Conservation (phyloP, 2,113 vertebrate species). For the Synchiropus splendidus region DNA sequence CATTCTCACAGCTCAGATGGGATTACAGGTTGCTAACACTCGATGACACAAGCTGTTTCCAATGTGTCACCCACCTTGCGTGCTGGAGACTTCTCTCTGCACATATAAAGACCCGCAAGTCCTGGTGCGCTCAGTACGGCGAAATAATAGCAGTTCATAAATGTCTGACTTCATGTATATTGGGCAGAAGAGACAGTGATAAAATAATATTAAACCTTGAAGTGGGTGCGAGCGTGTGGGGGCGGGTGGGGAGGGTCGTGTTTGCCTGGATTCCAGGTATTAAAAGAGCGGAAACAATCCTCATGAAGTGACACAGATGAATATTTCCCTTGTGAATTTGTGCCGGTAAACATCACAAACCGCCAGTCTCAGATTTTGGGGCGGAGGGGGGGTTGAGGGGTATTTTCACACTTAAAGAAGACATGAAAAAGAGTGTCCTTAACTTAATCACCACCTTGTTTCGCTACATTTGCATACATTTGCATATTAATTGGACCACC, state of each 20-base stretch:
- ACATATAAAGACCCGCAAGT: background rate
- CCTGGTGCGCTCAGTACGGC: too few relatives aligned
- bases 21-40: slow-evolving; percentile 60
- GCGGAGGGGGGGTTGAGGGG: slow-evolving; percentile 59
- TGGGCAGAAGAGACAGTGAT: too few relatives aligned
- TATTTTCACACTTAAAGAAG: slow-evolving; percentile 99
- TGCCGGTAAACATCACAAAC: slow-evolving; percentile 92
- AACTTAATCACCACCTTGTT: slow-evolving; percentile 99
- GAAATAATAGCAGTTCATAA: too few relatives aligned
- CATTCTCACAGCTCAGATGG: slow-evolving; percentile 48
- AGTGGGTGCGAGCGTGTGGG: too few relatives aligned
- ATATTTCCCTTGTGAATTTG: background rate
- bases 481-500: slow-evolving; percentile 99
- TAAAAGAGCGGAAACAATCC: too few relatives aligned
- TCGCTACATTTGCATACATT: slow-evolving; percentile 99
- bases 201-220: too few relatives aligned
- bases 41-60: slow-evolving; percentile 56
- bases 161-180: too few relatives aligned
- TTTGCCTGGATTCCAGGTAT: too few relatives aligned
- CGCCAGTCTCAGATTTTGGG: slow-evolving; percentile 74
- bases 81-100: slow-evolving; percentile 17
- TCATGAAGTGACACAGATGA: too few relatives aligned
- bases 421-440: slow-evolving; percentile 99
- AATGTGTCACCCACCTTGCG: slow-evolving; percentile 42
- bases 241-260: too few relatives aligned